Base-by-base conservation (phyloP, 2,888 invertebrate genomes). In the Suillia variegata region DNA sequence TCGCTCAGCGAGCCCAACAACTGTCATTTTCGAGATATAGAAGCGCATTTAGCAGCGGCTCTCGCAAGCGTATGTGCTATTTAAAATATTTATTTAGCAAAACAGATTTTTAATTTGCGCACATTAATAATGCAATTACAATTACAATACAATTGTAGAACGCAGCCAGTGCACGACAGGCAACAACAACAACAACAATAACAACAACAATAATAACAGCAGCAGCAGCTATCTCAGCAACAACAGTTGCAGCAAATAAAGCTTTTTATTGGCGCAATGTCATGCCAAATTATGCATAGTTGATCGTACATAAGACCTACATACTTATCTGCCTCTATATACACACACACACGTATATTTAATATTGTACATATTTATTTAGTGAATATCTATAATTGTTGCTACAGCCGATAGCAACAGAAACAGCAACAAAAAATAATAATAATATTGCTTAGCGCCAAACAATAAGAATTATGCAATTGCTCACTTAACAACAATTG, bases 241-340 rank as follows among this genome's bases (percentile, higher is more conserved):
- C 31, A 6, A 31, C 31, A 31, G 31, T 31, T 31, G 31, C 31
- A 12, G 31, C 31, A 31, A 31, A 31, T 31, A 12, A 31, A 31
- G 31, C 31, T 34, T 34, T 56, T 56, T 56, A 56, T 51, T 56
- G 56, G 50, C 56, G 45, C 56, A 56, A 56, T 56, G 56, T 56
- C 56, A 56, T 50, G 42, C 56, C 33, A 51, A 33, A 31, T 51
- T 51, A 52, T 52, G 31, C 18, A 31, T 47, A 51, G n/a, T n/a
- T n/a, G n/a, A n/a, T n/a, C 38, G 24, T 31, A 31, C 31, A 31
- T 8, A 6, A 31, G 6, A 31, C 26, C 15, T 18, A 24, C 22
- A 55, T 26, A 33, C n/a, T 18, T 21, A 51, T n/a, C 54, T 31
- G 31, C 42, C 26, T 17, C 20, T 20, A 45, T 49, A 49, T 15